These are phyloP conservation scores for Indicator indicator DNA, from an alignment of 2,113 vertebrate species.

Conservation along the genomic window DNA sequence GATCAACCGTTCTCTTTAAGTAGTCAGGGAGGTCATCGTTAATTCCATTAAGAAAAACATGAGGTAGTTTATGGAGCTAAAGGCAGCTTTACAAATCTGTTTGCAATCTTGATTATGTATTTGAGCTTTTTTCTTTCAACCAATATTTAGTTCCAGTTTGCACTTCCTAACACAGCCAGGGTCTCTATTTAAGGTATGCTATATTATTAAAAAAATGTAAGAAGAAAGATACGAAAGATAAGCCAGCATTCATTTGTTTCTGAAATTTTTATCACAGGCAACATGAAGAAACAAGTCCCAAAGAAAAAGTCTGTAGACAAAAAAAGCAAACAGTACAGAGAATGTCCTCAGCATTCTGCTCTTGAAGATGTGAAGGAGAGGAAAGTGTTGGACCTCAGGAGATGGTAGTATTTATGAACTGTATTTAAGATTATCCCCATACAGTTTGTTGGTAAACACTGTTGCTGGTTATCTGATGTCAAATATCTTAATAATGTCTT, in stretches of 20 bases:
- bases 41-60: not conserved
- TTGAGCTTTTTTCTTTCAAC: not conserved
- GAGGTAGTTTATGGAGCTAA: not conserved
- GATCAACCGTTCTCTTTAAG: not conserved
- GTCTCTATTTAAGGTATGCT: not conserved
- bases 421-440: not conserved
- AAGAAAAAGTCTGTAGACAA: constrained; percentile 91
- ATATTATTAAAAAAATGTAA: not conserved
- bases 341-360: constrained; percentile 79
- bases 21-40: not conserved
- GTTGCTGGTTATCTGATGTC: not conserved
- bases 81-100: not conserved
- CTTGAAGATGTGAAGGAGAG: constrained; percentile 93
- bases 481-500: not conserved
- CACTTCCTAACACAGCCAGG: not conserved
- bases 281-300: constrained; percentile 84
- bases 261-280: constrained; percentile 80
- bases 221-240: not conserved
- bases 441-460: not conserved
- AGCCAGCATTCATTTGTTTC: not conserved
- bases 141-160: not conserved
- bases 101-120: not conserved
- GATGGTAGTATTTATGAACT: constrained; percentile 84
- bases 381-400: constrained; percentile 93
- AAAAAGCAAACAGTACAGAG: constrained; percentile 84